Evolutionary conservation across 2,113 vertebrate species (phyloP), one percentile per base, ranked within the genome.

Genomic region (Pandion haliaetus): DNA sequence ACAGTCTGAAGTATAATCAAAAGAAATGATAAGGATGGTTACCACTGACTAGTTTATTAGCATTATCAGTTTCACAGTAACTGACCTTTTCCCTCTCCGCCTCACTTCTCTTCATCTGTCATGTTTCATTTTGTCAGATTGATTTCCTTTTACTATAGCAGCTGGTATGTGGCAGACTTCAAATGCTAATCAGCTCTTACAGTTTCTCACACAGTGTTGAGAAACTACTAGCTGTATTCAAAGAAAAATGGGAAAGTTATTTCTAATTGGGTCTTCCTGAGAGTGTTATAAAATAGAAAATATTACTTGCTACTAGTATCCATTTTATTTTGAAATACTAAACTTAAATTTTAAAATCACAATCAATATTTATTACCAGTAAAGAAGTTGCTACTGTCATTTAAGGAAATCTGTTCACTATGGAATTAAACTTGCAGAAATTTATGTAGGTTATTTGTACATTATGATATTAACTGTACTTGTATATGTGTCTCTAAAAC

Each of bases 111-210:
- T 70, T 95, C 29, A 92, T 88, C 78, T 96, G 91, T 94, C 96
- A 93, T 94, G 83, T 96, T 96, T 94, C 70, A 96, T 96, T 96
- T 88, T 93, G 82, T 94, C 79, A 73, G 44, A 95, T 95, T 95
- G 92, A 94, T 94, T 96, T 96, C 76, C 91, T 94, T 97, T 96
- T 93, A 95, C 78, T 88, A 3, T 88, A 82, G 62, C 59, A 88
- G 80, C 65, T 82, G 25, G 23, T 85, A 74, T 87, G 95, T 83
- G 84, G 59, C 70, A 95, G 62, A 63, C 85, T 92, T 95, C 79
- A 94, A 91, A 91, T 93, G 82, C 40, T 82, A 83, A 93, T 95
- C 85, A 86, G 55, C 52, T 57, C 50, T 90, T 94, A 69, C 50
- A 84, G 77, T 87, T 84, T 84, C 77, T 86, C 29, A 87, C 54